phyloP scores from a whole-genome alignment of 2,888 invertebrate genomes.

The Parnassius mnemosyne region DNA sequence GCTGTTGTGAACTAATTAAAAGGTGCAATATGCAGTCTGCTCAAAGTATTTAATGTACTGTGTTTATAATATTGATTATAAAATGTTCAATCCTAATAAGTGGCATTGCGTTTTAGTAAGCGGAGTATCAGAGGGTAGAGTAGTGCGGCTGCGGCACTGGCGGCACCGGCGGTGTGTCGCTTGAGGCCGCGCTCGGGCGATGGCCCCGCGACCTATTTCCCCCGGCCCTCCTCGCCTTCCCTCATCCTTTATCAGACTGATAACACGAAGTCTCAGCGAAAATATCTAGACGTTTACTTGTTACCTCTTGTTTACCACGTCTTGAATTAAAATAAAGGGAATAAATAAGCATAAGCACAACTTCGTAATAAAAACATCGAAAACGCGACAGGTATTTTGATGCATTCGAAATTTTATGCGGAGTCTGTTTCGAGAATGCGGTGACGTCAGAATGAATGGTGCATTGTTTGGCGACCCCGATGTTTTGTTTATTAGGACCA shows the following conservation, averaged over 20 bases:
- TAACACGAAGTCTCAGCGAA: slow-evolving; percentile 53
- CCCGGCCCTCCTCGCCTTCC: slow-evolving; percentile 46
- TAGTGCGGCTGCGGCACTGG: slow-evolving; percentile 39
- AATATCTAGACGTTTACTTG: slow-evolving; percentile 35
- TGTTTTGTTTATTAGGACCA: slow-evolving; percentile 26
- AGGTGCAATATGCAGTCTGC: no score
- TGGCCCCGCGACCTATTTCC: slow-evolving; percentile 73
- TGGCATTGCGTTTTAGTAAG: slow-evolving; percentile 3
- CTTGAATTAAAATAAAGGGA: not conserved
- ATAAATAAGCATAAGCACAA: not conserved
- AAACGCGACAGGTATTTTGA: slow-evolving; percentile 18
- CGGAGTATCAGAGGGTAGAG: slow-evolving; percentile 15
- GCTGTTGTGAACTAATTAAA: no score
- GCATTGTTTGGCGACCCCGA: slow-evolving; percentile 36
- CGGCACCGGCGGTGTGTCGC: slow-evolving; percentile 52
- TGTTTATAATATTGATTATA: not conserved
- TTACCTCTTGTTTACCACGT: slow-evolving; percentile 19
- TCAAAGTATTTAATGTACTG: no score
- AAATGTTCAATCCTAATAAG: not conserved
- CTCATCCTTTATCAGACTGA: slow-evolving; percentile 63
- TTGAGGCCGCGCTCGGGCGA: slow-evolving; percentile 65
- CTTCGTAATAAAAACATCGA: not conserved
- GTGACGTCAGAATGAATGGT: slow-evolving; percentile 34
- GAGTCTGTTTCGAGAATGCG: slow-evolving; percentile 25
- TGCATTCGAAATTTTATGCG: slow-evolving; percentile 16